phyloP scores from a whole-genome alignment of 2,113 vertebrate species.

The Progne subis region DNA sequence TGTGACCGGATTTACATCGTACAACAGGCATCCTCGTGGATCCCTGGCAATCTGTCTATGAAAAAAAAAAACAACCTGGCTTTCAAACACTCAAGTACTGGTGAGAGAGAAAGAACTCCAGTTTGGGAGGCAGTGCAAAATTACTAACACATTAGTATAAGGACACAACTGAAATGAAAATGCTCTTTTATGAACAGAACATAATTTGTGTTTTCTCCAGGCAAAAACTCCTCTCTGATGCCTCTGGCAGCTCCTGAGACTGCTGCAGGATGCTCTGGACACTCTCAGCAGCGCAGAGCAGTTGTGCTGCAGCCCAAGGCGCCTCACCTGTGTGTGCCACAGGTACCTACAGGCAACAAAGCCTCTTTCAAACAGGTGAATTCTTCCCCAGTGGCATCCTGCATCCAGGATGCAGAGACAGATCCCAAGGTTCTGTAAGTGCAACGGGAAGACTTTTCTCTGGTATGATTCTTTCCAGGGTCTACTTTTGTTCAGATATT shows the following conservation, averaged over 20 bases:
- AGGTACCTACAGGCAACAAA: background rate
- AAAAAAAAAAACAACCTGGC: background rate
- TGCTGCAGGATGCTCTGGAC: background rate
- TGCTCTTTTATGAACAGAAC: background rate
- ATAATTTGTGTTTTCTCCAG: background rate
- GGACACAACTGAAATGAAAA: background rate
- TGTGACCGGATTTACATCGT: background rate
- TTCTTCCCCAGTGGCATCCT: background rate
- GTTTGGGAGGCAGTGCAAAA: background rate
- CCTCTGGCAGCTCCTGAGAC: background rate
- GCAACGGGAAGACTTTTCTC: background rate
- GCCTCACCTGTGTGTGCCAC: background rate
- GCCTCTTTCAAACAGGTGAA: background rate
- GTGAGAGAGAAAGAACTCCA: background rate
- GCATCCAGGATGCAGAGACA: background rate
- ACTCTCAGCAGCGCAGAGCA: background rate
- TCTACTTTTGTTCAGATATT: background rate
- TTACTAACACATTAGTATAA: background rate
- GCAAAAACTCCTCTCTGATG: background rate
- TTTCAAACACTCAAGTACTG: background rate
- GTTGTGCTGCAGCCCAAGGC: background rate
- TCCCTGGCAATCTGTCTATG: background rate
- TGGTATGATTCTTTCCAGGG: background rate
- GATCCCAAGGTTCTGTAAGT: background rate
- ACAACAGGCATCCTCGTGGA: background rate